phyloP scores from a whole-genome alignment of 2,113 vertebrate species.

The Megaleporinus macrocephalus region DNA sequence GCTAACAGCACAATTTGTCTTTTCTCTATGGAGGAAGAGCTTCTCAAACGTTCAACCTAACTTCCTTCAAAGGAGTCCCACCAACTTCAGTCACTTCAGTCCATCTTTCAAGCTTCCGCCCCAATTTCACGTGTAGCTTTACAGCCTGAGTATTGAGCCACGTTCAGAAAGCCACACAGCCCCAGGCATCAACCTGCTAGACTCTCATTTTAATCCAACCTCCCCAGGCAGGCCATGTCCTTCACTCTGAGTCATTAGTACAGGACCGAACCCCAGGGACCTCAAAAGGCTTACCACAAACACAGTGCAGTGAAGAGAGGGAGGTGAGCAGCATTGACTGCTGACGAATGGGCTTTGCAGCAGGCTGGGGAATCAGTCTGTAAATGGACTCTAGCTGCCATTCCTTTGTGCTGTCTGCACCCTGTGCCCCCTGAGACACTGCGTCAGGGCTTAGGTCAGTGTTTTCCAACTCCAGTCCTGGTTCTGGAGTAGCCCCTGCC shows the following conservation, averaged over 20 bases:
- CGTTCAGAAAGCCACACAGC: slow-evolving; percentile 12
- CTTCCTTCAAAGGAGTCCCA: background rate
- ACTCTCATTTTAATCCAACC: slow-evolving; percentile 12
- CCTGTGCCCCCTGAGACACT: background rate
- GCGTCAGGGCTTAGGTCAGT: background rate
- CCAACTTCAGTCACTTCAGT: background rate
- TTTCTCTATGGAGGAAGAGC: background rate
- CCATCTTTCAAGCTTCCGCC: background rate
- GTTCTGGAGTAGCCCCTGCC: too few relatives aligned
- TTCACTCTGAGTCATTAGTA: slow-evolving; percentile 30
- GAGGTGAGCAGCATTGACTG: background rate
- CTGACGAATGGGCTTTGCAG: background rate
- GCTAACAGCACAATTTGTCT: background rate
- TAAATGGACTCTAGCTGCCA: background rate
- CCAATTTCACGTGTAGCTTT: background rate
- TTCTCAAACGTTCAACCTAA: background rate
- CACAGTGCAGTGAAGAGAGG: background rate
- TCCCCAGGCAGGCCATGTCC: slow-evolving; percentile 15
- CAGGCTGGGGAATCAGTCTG: background rate
- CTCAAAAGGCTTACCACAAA: slow-evolving; percentile 9
- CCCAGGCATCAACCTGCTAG: background rate
- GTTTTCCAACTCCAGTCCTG: background rate
- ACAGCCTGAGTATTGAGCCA: slow-evolving; percentile 12
- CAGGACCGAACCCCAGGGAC: background rate
- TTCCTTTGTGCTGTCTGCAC: background rate